Evolutionary conservation across 2,797 vertebrate species (phyloP).

Genomic region (Pangasius mekongensis): DNA sequence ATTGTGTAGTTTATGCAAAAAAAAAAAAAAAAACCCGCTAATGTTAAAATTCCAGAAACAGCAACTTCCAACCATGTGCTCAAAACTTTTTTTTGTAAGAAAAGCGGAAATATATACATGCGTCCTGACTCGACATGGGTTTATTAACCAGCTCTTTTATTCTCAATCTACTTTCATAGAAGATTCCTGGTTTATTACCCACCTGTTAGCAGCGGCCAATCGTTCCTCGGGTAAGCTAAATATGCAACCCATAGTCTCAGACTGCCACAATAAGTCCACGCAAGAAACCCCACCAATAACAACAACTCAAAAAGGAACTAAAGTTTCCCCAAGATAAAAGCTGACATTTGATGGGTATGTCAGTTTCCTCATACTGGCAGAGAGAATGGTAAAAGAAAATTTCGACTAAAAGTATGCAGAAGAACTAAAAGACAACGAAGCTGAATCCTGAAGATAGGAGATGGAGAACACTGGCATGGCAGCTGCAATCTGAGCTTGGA

Average conservation of each 20-base stretch:
- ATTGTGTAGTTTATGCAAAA: not conserved
- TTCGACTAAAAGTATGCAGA: not conserved
- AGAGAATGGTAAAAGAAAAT: conserved; percentile 34
- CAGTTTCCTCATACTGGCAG: not conserved
- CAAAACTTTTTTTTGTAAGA: not conserved
- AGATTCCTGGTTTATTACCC: conserved; percentile 65
- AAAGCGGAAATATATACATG: not conserved
- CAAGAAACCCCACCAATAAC: not conserved
- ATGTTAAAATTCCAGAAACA: not conserved
- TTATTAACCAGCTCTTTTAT: not conserved
- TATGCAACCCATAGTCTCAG: conserved; percentile 85
- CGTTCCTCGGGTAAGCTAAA: conserved; percentile 85
- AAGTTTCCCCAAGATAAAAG: not conserved
- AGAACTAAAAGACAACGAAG: not conserved
- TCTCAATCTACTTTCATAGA: not conserved
- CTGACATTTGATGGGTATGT: not conserved
- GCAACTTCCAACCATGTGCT: not conserved
- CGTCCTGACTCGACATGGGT: not conserved
- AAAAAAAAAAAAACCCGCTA: not conserved
- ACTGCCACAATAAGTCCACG: not conserved
- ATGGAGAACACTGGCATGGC: conserved; percentile 8
- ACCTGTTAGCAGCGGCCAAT: conserved; percentile 79
- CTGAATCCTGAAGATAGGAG: conserved; percentile 7
- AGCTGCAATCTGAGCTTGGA: not conserved
- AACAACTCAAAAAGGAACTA: not conserved